Evolutionary conservation across 2,888 invertebrate genomes (phyloP), one percentile per base, ranked within the genome.

Genomic region (Cynaeus angustus): DNA sequence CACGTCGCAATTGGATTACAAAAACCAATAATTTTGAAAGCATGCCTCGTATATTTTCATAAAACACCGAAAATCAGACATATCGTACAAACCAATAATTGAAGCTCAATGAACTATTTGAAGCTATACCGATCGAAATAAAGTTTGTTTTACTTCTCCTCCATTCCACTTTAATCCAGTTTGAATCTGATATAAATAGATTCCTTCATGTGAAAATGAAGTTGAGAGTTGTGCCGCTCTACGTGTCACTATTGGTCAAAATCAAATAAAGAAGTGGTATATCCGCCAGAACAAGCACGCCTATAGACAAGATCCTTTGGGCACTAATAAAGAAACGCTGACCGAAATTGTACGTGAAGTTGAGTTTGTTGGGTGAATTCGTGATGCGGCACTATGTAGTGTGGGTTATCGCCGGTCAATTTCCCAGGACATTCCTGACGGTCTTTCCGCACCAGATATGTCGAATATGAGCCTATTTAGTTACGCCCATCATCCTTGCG

Each of bases 291-390:
- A 26, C 12, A 21, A 56, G 41, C 21, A 41, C 56, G 21, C 43
- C 43, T 38, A 26, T 26, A 33, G 50, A 52, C 50, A 50, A 37
- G 50, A 38, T 64, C 62, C 62, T 62, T 68, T 53, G 69, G 64
- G 69, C 48, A 10, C 58, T 65, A 69, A 69, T 69, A 69, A 69
- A 69, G 65, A 69, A 64, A 68, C 64, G 68, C 56, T 55, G 68
- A 68, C 68, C 56, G 56, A 62, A 61, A 61, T 46, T 46, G 46
- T 61, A 37, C 59, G 43, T 48, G 41, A 41, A 64, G 37, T 53
- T 41, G 50, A 52, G 64, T 64, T 64, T 64, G 52, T 53, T 64
- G 52, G 16, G 14, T 41, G 64, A 64, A 52, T 52, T 50, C 64
- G 46, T 61, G 62, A 62, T 62, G 50, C 38, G 38, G 12, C n/a